Percentiles rank a stretch among this genome's conserved stretches.
These are phyloP conservation scores for Drosophila paracracens DNA, from an alignment of 2,888 invertebrate genomes.

Conservation along the genomic window DNA sequence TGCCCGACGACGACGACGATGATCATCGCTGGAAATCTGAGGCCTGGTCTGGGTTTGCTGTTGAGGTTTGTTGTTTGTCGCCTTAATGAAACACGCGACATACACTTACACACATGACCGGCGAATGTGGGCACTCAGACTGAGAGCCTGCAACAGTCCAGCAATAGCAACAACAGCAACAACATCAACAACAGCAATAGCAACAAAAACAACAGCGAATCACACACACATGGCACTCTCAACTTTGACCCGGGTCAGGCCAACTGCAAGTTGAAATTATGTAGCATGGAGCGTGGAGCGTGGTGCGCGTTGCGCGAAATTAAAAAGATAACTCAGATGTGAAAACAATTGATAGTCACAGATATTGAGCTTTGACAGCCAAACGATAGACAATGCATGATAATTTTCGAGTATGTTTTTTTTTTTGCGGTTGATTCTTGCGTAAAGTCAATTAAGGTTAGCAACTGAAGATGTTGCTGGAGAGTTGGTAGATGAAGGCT, in stretches of 20 bases:
- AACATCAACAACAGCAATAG: conserved; percentile 1
- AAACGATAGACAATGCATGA: conserved; percentile 74
- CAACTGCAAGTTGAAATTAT: conserved; percentile 68
- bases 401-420: conserved; percentile 56
- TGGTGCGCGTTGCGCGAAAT: conserved; percentile 68
- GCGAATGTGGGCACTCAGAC: conserved; percentile 40
- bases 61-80: conserved; percentile 75
- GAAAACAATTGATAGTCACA: conserved; percentile 81
- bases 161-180: conserved; percentile 14
- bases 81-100: conserved; percentile 81
- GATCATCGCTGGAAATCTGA: conserved; percentile 80
- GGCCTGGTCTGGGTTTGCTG: conserved; percentile 56
- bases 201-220: conserved; percentile 30
- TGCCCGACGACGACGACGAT: conserved; percentile 57
- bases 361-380: conserved; percentile 79
- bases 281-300: conserved; percentile 57
- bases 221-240: conserved; percentile 63
- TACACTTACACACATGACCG: conserved; percentile 63
- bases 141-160: conserved; percentile 41
- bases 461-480: conserved; percentile 27
- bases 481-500: conserved; percentile 48
- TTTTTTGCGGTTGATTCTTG: conserved; percentile 41
- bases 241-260: conserved; percentile 80
- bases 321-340: conserved; percentile 82
- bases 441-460: conserved; percentile 77